These are phyloP conservation scores for Tamias sibiricus DNA, from an alignment of 2,113 vertebrate genomes.

Conservation along the genomic window DNA sequence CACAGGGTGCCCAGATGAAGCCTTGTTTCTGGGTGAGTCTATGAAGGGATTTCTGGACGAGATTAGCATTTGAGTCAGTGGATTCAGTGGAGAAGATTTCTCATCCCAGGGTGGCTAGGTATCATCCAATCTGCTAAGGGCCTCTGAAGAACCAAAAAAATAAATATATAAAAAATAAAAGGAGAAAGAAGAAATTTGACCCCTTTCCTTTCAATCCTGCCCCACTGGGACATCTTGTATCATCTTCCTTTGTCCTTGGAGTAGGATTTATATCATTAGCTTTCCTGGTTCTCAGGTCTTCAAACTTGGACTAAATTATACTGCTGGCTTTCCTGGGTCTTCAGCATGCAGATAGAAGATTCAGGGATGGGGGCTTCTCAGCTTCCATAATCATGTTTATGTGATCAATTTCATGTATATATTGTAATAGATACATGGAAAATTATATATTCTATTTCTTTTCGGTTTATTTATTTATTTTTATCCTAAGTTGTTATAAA, in stretches of 20 bases:
- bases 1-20: neutral
- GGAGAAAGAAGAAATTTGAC: neutral
- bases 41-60: neutral
- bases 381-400: neutral
- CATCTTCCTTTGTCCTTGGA: neutral
- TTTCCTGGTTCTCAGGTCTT: neutral
- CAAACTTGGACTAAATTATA: neutral
- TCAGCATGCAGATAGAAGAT: neutral
- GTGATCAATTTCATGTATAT: neutral
- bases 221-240: neutral
- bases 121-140: neutral
- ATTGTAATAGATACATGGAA: neutral
- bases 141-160: neutral
- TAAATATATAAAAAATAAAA: too few relatives aligned
- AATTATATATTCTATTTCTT: too few relatives aligned
- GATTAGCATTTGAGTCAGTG: neutral
- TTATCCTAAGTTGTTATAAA: too few relatives aligned
- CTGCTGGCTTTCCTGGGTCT: neutral
- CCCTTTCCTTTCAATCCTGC: neutral
- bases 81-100: neutral
- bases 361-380: neutral
- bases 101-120: neutral
- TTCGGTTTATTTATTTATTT: too few relatives aligned
- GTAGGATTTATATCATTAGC: neutral
- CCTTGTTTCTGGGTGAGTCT: neutral